These are phyloP conservation scores for Andrena minutula DNA, from an alignment of 2,888 invertebrate genomes.

Conservation along the genomic window DNA sequence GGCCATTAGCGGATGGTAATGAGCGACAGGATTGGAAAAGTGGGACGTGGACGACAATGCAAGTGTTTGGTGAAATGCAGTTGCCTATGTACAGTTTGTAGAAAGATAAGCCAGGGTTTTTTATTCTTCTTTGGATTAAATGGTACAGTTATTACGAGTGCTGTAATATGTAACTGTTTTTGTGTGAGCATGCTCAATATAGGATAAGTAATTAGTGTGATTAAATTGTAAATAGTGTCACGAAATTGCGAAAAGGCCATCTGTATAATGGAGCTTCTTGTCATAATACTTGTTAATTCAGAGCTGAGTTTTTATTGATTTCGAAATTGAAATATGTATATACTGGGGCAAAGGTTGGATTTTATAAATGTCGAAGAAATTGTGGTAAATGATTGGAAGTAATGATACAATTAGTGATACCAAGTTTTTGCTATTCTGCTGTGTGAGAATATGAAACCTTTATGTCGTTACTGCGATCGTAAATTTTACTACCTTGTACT, in stretches of 20 bases:
- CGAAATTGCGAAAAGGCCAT: background rate
- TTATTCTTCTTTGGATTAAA: background rate
- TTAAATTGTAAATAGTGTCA: background rate
- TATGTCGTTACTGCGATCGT: too few relatives aligned
- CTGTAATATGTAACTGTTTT: background rate
- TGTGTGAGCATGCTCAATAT: background rate
- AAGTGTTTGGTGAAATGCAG: background rate
- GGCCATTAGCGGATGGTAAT: background rate
- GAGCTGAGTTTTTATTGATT: background rate
- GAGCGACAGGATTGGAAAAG: constrained; percentile 4
- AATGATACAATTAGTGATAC: too few relatives aligned
- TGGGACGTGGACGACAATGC: background rate
- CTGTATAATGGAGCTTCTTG: background rate
- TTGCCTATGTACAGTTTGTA: background rate
- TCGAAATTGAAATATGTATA: background rate
- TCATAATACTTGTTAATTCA: background rate
- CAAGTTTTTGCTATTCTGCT: too few relatives aligned
- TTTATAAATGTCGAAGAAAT: background rate
- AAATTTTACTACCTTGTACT: too few relatives aligned
- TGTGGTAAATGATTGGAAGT: too few relatives aligned
- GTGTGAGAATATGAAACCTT: too few relatives aligned
- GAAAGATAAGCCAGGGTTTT: background rate
- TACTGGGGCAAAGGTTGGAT: background rate
- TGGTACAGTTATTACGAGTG: background rate
- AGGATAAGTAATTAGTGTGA: background rate